Evolutionary conservation across 2,113 vertebrate species (phyloP).

Genomic region (Notothenia rossii): DNA sequence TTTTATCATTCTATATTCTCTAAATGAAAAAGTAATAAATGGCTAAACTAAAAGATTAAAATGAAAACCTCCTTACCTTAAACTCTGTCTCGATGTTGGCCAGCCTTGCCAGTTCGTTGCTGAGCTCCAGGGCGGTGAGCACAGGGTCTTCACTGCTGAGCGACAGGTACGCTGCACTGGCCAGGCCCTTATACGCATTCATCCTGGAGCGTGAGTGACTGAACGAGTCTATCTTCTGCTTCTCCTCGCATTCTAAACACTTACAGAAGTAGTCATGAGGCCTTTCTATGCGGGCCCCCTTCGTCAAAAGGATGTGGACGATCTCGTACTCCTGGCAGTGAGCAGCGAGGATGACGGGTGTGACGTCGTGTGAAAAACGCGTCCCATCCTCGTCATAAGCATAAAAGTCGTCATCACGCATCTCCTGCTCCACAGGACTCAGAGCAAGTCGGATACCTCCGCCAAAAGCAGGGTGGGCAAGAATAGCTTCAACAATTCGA

Average conservation of each 20-base stretch:
- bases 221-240: conserved; percentile 94
- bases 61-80: conserved; percentile 86
- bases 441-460: conserved; percentile 91
- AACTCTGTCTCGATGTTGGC: conserved; percentile 99
- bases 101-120: conserved; percentile 95
- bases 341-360: conserved; percentile 93
- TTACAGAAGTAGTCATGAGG: conserved; percentile 99
- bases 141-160: conserved; percentile 97
- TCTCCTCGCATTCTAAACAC: conserved; percentile 91
- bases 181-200: conserved; percentile 97
- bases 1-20: no score
- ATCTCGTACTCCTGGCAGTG: conserved; percentile 99
- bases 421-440: conserved; percentile 94
- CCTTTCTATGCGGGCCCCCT: conserved; percentile 94
- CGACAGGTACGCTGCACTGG: conserved; percentile 94
- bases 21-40: no score
- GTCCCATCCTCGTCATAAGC: conserved; percentile 97
- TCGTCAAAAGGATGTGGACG: conserved; percentile 94
- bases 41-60: background rate
- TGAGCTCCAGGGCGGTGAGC: conserved; percentile 94
- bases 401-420: conserved; percentile 94
- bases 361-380: conserved; percentile 96
- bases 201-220: conserved; percentile 97
- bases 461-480: conserved; percentile 92
- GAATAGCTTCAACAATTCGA: conserved; percentile 95